Conservation (phyloP, 1,140 invertebrate species). For the Wasmannia auropunctata region DNA sequence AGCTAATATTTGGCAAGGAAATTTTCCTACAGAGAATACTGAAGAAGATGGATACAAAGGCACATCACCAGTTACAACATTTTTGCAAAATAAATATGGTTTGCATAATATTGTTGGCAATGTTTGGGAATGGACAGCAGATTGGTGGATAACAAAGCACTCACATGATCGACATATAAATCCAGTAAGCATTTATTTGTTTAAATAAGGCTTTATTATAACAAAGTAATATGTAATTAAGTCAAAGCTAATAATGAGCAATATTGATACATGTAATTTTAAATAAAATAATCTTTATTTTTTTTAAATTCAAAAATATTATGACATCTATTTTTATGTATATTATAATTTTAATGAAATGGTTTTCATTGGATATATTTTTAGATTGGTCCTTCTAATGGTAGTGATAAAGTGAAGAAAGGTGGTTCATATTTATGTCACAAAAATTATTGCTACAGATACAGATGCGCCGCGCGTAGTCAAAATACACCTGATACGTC, state of each 20-base stretch:
- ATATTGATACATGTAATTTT: too few relatives aligned
- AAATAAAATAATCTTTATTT: too few relatives aligned
- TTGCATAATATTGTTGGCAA: constrained; percentile 21
- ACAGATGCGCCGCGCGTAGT: constrained; percentile 96
- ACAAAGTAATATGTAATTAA: not conserved
- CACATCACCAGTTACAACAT: not conserved
- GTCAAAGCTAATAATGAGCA: too few relatives aligned
- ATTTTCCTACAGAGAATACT: not conserved
- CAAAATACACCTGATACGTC: constrained; percentile 97
- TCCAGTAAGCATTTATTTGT: constrained; percentile 35
- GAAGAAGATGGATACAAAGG: not conserved
- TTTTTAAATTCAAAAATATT: too few relatives aligned
- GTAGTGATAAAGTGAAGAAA: constrained; percentile 96
- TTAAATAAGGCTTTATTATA: not conserved
- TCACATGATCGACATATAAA: constrained; percentile 7
- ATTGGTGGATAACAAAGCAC: constrained; percentile 32
- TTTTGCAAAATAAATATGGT: constrained; percentile 14
- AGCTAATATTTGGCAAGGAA: constrained; percentile 40
- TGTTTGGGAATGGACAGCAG: constrained; percentile 50
- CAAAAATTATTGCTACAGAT: constrained; percentile 96
- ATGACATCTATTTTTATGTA: not conserved
- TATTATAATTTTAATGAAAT: not conserved
- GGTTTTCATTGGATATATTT: constrained; percentile 75
- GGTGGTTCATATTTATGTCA: constrained; percentile 98
- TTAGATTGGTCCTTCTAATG: constrained; percentile 87